Percentiles rank a stretch among this genome's conserved stretches.
Conservation (phyloP, 2,113 vertebrate genomes). For the Eira barbara region DNA sequence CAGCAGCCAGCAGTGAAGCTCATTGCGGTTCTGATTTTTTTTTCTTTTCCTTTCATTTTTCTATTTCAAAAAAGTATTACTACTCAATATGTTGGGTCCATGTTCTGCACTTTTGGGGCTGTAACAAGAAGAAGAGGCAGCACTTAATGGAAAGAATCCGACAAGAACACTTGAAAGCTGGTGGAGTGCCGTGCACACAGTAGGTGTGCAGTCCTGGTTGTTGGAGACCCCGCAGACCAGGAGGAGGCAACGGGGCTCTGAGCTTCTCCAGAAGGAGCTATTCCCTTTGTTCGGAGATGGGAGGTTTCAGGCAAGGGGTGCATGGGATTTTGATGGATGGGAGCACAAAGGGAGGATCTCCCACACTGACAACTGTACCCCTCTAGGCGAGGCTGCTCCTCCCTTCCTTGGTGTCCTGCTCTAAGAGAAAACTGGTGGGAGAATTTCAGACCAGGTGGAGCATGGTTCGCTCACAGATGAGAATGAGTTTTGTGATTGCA, state of each 20-base stretch:
- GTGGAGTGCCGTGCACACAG: accelerated
- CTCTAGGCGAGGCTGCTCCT: background rate
- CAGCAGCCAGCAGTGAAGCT: background rate
- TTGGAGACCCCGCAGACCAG: too few relatives aligned
- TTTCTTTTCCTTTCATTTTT: background rate
- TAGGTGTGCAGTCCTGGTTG: background rate
- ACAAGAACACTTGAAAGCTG: background rate
- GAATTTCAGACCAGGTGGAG: background rate
- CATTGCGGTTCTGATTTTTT: background rate
- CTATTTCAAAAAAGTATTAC: background rate
- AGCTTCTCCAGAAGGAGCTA: background rate
- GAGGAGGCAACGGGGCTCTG: too few relatives aligned
- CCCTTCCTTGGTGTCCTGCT: background rate
- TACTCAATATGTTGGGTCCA: background rate
- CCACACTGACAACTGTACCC: background rate
- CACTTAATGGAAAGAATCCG: background rate
- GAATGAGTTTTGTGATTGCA: background rate
- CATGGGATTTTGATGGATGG: background rate
- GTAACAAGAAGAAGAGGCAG: background rate
- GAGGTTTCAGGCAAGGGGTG: background rate
- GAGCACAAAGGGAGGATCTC: background rate
- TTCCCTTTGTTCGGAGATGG: background rate
- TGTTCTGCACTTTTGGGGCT: background rate
- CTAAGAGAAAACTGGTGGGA: background rate
- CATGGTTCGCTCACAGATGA: background rate